Evolutionary conservation across 2,888 invertebrate genomes (phyloP).

Genomic region (Synergus laeviventris): DNA sequence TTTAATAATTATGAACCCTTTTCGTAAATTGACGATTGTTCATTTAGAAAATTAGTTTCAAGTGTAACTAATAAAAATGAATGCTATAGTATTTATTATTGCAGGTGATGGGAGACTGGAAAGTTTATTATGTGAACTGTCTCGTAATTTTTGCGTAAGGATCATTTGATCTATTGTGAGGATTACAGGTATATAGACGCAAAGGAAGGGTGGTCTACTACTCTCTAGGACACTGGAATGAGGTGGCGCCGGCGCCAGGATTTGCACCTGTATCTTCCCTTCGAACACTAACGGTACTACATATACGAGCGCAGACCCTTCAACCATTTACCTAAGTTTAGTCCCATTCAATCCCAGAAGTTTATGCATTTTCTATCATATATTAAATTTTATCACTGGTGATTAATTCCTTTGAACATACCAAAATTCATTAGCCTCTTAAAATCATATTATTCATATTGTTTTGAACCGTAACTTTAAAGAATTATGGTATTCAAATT

Average conservation of each 20-base stretch:
- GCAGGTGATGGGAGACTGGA: constrained; percentile 45
- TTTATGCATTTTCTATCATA: neutral
- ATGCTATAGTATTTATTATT: neutral
- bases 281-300: constrained; percentile 43
- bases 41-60: too few species aligned
- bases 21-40: too few species aligned
- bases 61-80: neutral
- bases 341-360: neutral
- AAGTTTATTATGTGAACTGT: constrained; percentile 58
- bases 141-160: constrained; percentile 65
- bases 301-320: constrained; percentile 40
- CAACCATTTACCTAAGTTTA: constrained; percentile 35
- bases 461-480: too few species aligned
- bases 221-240: constrained; percentile 34
- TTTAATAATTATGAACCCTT: too few species aligned
- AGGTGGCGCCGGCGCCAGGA: constrained; percentile 65
- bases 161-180: constrained; percentile 46
- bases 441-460: too few species aligned
- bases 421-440: too few species aligned
- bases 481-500: too few species aligned
- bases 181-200: constrained; percentile 53
- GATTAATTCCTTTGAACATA: too few species aligned
- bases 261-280: constrained; percentile 61
- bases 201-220: constrained; percentile 51
- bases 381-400: too few species aligned